Conservation (phyloP, 2,797 vertebrate species). For the Coracias cyanogaster region DNA sequence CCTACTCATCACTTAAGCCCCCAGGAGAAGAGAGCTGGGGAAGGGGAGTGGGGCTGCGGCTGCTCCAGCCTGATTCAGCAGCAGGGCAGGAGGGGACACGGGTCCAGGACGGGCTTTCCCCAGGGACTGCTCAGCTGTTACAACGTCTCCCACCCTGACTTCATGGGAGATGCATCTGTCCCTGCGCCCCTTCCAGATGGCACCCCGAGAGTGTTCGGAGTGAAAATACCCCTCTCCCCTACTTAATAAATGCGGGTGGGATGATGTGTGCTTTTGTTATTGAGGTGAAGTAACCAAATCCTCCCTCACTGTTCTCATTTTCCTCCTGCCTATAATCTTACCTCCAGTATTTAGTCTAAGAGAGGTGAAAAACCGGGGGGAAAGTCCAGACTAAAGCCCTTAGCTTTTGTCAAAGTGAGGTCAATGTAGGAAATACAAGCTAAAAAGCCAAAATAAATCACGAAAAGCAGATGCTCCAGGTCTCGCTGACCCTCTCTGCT, state of each 20-base stretch:
- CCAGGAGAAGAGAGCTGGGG: neutral
- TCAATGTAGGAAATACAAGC: neutral
- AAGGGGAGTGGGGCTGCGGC: neutral
- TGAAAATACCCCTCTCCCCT: neutral
- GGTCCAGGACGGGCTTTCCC: neutral
- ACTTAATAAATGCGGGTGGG: neutral
- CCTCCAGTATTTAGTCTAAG: neutral
- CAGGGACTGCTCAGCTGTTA: neutral
- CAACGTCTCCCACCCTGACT: neutral
- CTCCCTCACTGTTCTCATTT: neutral
- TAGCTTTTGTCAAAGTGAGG: neutral
- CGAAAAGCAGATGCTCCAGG: neutral
- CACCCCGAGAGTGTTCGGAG: neutral
- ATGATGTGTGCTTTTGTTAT: neutral
- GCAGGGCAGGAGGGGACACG: neutral
- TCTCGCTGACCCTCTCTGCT: neutral
- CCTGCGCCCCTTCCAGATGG: neutral
- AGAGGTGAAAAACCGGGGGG: neutral
- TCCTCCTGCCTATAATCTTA: neutral
- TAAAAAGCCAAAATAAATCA: neutral
- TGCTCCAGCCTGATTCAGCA: neutral
- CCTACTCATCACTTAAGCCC: constrained; percentile 17
- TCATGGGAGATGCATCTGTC: neutral
- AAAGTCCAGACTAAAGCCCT: neutral
- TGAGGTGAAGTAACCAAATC: neutral